Evolutionary conservation across 2,797 vertebrate species (phyloP).

Genomic region (Columba guinea): DNA sequence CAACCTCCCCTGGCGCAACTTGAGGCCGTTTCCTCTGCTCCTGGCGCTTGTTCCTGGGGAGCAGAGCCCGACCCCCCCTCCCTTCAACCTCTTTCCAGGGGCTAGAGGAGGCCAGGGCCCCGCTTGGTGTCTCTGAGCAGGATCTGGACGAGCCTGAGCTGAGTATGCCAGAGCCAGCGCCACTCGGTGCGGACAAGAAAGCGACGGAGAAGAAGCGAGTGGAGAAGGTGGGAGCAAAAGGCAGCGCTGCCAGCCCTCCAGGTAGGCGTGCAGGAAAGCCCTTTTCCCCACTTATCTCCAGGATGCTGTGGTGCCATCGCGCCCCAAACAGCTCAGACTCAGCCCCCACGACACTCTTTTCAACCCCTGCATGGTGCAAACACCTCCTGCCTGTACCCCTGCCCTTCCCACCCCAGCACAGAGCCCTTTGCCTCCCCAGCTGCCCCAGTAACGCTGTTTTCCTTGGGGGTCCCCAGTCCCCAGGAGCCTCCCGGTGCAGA

Average conservation of each 20-base stretch:
- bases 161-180: slow-evolving; percentile 28
- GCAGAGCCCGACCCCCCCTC: too few relatives aligned
- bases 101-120: background rate
- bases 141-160: background rate
- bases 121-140: background rate
- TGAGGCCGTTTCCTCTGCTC: too few relatives aligned
- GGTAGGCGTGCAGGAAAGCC: background rate
- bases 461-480: slow-evolving; percentile 27
- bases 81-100: background rate
- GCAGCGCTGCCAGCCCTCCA: background rate
- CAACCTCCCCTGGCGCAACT: too few relatives aligned
- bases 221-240: slow-evolving; percentile 46
- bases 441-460: background rate
- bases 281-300: background rate
- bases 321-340: background rate
- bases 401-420: background rate
- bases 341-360: background rate
- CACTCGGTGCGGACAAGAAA: background rate
- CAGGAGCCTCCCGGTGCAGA: slow-evolving; percentile 38
- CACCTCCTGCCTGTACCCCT: background rate
- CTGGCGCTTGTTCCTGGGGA: too few relatives aligned
- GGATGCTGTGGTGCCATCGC: fast-evolving
- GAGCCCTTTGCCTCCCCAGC: background rate
- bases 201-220: background rate
- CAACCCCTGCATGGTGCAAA: background rate